These are phyloP conservation scores for Aphis craccivora DNA, from an alignment of 1,140 invertebrate genomes.

Conservation along the genomic window DNA sequence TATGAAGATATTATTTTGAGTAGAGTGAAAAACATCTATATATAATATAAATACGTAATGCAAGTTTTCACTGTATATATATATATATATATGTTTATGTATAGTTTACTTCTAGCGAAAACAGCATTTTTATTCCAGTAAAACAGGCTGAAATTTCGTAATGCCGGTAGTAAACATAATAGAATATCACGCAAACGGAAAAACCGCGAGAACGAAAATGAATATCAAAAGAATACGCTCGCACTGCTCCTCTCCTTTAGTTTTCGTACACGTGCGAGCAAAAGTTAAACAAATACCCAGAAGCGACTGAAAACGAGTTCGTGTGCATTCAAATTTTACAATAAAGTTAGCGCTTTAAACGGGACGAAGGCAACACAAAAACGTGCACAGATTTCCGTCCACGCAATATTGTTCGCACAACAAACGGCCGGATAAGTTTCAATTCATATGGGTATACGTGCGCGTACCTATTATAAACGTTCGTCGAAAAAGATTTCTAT, in stretches of 20 bases:
- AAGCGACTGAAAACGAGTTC: not conserved
- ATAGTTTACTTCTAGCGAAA: not conserved
- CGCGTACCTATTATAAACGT: too few relatives aligned
- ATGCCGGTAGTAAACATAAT: constrained; percentile 3
- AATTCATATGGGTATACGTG: not conserved
- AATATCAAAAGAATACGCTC: constrained; percentile 6
- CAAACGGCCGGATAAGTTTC: not conserved
- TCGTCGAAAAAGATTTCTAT: too few relatives aligned
- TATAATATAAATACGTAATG: not conserved
- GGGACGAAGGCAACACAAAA: not conserved
- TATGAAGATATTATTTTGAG: not conserved
- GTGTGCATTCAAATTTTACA: not conserved
- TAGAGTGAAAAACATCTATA: not conserved
- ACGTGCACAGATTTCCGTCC: not conserved
- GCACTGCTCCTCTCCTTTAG: too few relatives aligned
- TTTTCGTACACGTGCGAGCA: not conserved
- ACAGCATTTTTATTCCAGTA: not conserved
- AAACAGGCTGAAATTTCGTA: not conserved
- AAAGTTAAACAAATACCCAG: not conserved
- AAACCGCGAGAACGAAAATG: not conserved
- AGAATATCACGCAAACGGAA: not conserved
- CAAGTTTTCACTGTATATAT: not conserved
- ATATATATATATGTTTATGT: not conserved
- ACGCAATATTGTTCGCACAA: not conserved
- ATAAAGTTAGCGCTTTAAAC: not conserved